phyloP scores from a whole-genome alignment of 2,797 vertebrate genomes.

The Mormyrops attenuatus region DNA sequence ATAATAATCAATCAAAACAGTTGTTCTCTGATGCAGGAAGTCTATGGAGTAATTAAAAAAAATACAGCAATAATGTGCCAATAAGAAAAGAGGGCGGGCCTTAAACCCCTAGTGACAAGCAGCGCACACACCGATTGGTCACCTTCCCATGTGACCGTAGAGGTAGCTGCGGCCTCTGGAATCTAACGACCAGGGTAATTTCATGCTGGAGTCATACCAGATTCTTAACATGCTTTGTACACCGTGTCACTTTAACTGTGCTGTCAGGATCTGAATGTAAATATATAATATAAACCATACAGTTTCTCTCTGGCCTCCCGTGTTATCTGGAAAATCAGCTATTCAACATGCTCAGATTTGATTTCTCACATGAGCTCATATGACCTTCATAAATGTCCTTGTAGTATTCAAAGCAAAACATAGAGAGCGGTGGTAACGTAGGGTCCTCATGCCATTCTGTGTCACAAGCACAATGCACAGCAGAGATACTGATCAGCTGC shows the following conservation, averaged over 20 bases:
- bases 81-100: not conserved
- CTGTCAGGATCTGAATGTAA: not conserved
- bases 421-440: not conserved
- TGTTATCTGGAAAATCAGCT: not conserved
- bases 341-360: not conserved
- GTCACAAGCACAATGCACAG: not conserved
- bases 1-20: slow-evolving; percentile 38
- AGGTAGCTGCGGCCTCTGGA: not conserved
- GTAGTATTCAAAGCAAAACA: not conserved
- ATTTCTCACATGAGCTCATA: not conserved
- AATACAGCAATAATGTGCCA: not conserved
- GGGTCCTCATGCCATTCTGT: not conserved
- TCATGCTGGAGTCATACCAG: not conserved
- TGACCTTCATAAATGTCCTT: not conserved
- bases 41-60: not conserved
- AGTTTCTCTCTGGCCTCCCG: not conserved
- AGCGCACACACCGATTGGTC: not conserved
- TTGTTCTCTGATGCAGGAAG: slow-evolving; percentile 33
- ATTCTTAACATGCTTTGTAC: not conserved
- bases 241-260: not conserved
- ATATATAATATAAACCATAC: not conserved
- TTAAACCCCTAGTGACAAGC: not conserved
- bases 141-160: not conserved
- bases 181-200: not conserved
- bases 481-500: not conserved